Conservation (phyloP, 2,113 vertebrate species). For the Amphilophus citrinellus region DNA sequence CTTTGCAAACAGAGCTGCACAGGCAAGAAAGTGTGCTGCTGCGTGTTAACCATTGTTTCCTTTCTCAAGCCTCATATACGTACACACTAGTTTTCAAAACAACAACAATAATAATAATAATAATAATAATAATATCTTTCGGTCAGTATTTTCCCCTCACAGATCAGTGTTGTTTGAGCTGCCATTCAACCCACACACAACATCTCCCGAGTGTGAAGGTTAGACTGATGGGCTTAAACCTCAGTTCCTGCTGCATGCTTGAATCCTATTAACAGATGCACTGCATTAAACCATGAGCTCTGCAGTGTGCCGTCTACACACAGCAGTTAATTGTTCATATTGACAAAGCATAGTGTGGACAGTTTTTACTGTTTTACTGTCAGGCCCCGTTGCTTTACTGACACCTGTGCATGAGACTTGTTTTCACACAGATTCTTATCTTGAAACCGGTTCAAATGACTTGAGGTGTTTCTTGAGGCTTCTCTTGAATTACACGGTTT, state of each 20-base stretch:
- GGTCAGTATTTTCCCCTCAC: neutral
- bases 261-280: constrained; percentile 64
- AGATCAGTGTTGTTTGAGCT: neutral
- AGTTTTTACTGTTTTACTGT: neutral
- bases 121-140: neutral
- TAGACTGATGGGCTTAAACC: constrained; percentile 56
- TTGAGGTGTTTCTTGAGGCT: neutral
- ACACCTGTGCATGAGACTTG: neutral
- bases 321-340: neutral
- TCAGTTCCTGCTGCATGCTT: constrained; percentile 17
- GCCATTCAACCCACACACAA: constrained; percentile 6
- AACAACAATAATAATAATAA: neutral
- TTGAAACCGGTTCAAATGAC: neutral
- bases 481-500: neutral
- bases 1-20: constrained; percentile 6
- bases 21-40: neutral
- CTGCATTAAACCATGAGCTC: neutral
- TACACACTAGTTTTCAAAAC: neutral
- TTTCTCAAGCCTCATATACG: neutral
- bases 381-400: neutral
- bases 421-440: neutral
- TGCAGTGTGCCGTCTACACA: neutral
- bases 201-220: constrained; percentile 43
- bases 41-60: neutral
- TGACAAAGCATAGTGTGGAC: neutral